These are phyloP conservation scores for Acrobeloides nanus DNA, from an alignment of 2,888 invertebrate genomes.

Conservation along the genomic window DNA sequence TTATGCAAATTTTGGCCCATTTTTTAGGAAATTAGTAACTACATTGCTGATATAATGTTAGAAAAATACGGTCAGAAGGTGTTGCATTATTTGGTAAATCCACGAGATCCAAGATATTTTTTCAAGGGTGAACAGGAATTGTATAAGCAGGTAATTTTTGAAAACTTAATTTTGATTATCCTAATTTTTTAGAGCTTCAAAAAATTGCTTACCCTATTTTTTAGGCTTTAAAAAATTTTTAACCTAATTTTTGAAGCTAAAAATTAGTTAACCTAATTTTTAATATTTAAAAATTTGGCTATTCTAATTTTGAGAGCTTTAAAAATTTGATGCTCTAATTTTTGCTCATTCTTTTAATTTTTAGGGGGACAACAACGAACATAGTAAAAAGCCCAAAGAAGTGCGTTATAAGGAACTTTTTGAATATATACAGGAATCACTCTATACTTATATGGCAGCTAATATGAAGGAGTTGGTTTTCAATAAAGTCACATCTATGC, in stretches of 20 bases:
- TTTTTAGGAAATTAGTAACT: constrained; percentile 41
- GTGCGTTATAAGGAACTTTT: constrained; percentile 38
- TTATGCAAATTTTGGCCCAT: background rate
- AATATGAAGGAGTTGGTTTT: constrained; percentile 44
- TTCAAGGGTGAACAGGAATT: constrained; percentile 73
- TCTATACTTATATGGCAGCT: constrained; percentile 42
- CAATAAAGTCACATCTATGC: constrained; percentile 23
- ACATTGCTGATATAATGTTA: constrained; percentile 54
- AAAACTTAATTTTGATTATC: constrained; percentile 5
- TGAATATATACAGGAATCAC: constrained; percentile 28
- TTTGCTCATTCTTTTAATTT: background rate
- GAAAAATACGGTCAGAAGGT: constrained; percentile 79
- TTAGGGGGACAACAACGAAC: constrained; percentile 24
- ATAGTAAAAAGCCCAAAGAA: constrained; percentile 19
- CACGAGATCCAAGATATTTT: constrained; percentile 72
- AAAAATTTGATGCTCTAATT: background rate
- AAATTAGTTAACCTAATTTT: no score
- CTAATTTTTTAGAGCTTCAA: no score
- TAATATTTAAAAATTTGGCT: no score
- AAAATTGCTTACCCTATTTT: no score
- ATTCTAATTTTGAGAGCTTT: no score
- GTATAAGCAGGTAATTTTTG: constrained; percentile 62
- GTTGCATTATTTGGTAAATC: constrained; percentile 76
- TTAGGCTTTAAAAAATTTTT: no score
- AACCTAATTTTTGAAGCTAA: no score